phyloP scores from a whole-genome alignment of 2,888 invertebrate genomes.

The Clostera curtula region DNA sequence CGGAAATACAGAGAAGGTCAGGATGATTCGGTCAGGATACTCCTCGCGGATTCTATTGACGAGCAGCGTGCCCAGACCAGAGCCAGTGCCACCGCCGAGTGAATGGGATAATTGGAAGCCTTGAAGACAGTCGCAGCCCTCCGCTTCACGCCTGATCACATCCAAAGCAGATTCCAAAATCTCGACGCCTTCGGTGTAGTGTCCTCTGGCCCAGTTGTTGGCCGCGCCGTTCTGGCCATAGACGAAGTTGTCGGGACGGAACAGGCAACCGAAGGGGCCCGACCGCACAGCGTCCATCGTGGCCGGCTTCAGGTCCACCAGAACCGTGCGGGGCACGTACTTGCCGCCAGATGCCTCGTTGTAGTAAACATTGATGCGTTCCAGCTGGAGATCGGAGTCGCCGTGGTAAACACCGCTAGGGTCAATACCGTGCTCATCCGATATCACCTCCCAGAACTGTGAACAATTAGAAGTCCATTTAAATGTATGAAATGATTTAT shows the following conservation, averaged over 20 bases:
- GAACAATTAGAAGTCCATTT: no score
- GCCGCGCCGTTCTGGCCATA: slow-evolving; percentile 76
- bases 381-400: slow-evolving; percentile 82
- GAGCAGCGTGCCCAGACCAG: slow-evolving; percentile 77
- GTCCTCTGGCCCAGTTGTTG: slow-evolving; percentile 78
- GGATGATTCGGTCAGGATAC: slow-evolving; percentile 91
- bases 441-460: slow-evolving; percentile 87
- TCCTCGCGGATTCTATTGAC: slow-evolving; percentile 92
- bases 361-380: slow-evolving; percentile 85
- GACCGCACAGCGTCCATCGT: slow-evolving; percentile 91
- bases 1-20: slow-evolving; percentile 86
- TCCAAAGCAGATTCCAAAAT: slow-evolving; percentile 87
- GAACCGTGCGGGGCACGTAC: slow-evolving; percentile 60
- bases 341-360: slow-evolving; percentile 78
- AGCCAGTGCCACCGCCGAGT: slow-evolving; percentile 67
- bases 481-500: no score
- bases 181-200: slow-evolving; percentile 95
- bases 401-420: slow-evolving; percentile 80
- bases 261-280: slow-evolving; percentile 88
- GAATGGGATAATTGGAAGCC: slow-evolving; percentile 91
- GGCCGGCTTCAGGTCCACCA: slow-evolving; percentile 57
- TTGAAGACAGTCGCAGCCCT: slow-evolving; percentile 93
- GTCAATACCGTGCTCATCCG: slow-evolving; percentile 85
- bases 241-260: slow-evolving; percentile 92
- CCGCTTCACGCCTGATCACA: slow-evolving; percentile 87